Conservation (phyloP, 2,797 vertebrate genomes). For the Phataginus tetradactyla region DNA sequence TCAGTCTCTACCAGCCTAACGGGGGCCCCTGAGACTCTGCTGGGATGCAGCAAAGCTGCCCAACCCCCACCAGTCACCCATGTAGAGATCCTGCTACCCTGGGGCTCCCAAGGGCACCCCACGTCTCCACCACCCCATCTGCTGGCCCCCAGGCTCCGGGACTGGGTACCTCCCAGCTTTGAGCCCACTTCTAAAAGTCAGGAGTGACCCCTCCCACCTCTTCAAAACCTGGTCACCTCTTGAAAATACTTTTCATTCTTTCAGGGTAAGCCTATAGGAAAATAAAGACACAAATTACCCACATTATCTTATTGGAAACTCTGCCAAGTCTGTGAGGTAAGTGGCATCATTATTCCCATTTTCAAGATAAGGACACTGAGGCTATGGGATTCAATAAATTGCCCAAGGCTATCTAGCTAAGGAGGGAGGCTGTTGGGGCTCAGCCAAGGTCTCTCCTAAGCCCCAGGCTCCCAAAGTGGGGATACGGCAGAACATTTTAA, state of each 20-base stretch:
- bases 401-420: background rate
- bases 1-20: no score
- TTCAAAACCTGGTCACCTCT: background rate
- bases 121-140: background rate
- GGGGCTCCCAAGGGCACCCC: background rate
- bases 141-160: background rate
- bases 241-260: background rate
- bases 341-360: no score
- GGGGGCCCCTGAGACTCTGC: background rate
- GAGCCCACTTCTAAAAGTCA: background rate
- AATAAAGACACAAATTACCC: background rate
- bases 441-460: background rate
- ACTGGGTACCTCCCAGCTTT: background rate
- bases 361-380: background rate
- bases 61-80: rapidly evolving
- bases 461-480: no score
- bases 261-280: background rate
- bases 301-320: no score
- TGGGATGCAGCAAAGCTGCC: no score
- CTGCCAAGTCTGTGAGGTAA: background rate
- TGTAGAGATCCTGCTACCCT: background rate
- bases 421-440: background rate
- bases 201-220: no score
- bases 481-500: background rate
- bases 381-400: no score